phyloP scores from a whole-genome alignment of 2,888 invertebrate genomes.

The Formica aserva region DNA sequence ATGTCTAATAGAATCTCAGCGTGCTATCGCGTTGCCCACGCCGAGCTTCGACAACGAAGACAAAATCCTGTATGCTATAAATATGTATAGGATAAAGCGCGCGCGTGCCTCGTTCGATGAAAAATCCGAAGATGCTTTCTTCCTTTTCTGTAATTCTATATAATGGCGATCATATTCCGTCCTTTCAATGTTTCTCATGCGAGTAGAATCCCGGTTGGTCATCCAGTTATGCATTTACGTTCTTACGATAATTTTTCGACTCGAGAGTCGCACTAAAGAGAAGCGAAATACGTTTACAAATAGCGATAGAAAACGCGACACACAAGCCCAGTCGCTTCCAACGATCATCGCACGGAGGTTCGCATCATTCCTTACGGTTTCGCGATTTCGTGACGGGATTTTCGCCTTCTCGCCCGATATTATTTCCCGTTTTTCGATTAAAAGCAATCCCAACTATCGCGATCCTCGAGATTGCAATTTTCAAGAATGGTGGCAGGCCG shows the following conservation, averaged over 20 bases:
- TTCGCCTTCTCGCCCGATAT: constrained; percentile 6
- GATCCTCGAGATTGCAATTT: constrained; percentile 59
- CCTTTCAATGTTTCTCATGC: constrained; percentile 40
- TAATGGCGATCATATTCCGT: constrained; percentile 19
- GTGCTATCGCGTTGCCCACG: constrained; percentile 43
- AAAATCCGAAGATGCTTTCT: constrained; percentile 53
- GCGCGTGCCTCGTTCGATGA: constrained; percentile 27
- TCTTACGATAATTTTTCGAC: constrained; percentile 17
- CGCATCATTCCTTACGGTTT: background rate
- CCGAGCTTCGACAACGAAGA: constrained; percentile 53
- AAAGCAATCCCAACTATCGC: constrained; percentile 12
- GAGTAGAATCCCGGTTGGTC: background rate
- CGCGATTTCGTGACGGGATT: constrained; percentile 9
- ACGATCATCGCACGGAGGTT: background rate
- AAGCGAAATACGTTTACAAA: constrained; percentile 16
- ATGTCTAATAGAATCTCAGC: constrained; percentile 59
- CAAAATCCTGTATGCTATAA: constrained; percentile 63
- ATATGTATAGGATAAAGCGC: constrained; percentile 64
- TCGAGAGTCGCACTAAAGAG: constrained; percentile 4
- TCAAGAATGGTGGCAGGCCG: constrained; percentile 23
- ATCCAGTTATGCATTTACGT: background rate
- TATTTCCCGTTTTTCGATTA: constrained; percentile 55
- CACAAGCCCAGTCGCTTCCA: background rate
- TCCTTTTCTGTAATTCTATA: constrained; percentile 53
- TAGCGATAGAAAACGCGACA: background rate